phyloP scores from a whole-genome alignment of 2,113 vertebrate genomes.

The Chloroceryle aenea region DNA sequence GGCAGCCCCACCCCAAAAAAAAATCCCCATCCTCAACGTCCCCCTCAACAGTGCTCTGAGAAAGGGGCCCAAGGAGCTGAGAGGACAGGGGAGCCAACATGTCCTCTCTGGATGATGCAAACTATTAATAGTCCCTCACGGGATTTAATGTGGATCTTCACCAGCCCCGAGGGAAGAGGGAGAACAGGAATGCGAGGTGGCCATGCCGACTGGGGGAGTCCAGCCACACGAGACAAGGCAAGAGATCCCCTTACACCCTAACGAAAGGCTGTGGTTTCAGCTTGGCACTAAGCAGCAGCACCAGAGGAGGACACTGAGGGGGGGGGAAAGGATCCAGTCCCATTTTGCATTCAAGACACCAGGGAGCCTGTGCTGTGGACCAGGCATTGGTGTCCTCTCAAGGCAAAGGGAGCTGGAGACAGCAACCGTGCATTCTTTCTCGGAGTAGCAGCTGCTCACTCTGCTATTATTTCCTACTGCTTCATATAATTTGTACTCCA shows the following conservation, averaged over 20 bases:
- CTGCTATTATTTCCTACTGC: conserved; percentile 69
- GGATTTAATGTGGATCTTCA: neutral
- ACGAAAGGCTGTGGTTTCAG: neutral
- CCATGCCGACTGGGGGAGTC: rapidly evolving
- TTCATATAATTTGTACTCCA: conserved; percentile 69
- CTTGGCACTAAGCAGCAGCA: neutral
- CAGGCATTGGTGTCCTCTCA: neutral
- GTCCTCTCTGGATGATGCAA: neutral
- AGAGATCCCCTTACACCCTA: neutral
- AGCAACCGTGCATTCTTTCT: conserved; percentile 27
- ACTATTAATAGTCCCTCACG: neutral
- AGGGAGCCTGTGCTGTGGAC: neutral
- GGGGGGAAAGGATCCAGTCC: neutral
- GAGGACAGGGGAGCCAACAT: neutral
- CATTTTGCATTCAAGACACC: neutral
- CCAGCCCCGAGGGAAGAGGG: neutral
- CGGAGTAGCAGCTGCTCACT: conserved; percentile 31
- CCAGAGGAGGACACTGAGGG: neutral
- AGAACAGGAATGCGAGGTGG: neutral
- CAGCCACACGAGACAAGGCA: neutral
- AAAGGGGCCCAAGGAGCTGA: neutral
- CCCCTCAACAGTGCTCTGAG: neutral
- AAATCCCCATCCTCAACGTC: too few species aligned
- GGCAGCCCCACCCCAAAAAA: neutral
- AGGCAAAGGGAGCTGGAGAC: conserved; percentile 22